Conservation (phyloP, 2,113 vertebrate genomes). For the Sphaerodactylus townsendi region DNA sequence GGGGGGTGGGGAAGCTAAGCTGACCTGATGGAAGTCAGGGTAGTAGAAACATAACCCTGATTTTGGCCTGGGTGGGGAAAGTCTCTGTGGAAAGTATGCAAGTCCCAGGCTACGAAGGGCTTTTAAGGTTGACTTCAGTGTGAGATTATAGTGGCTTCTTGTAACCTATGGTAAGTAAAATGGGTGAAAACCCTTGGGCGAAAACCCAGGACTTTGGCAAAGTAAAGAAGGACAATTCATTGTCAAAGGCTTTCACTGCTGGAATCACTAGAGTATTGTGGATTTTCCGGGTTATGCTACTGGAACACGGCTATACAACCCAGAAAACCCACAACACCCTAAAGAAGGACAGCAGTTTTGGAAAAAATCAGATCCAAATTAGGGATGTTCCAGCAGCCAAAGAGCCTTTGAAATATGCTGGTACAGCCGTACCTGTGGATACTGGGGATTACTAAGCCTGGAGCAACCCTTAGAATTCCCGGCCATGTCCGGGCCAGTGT, state of each 20-base stretch:
- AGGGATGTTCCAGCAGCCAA: too few relatives aligned
- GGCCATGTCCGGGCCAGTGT: background rate
- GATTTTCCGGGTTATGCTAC: too few relatives aligned
- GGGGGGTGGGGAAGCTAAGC: background rate
- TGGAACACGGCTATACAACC: too few relatives aligned
- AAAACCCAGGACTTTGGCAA: too few relatives aligned
- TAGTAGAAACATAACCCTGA: background rate
- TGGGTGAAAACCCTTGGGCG: background rate
- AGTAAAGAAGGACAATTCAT: background rate
- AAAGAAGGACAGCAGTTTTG: background rate
- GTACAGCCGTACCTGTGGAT: background rate
- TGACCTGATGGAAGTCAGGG: background rate
- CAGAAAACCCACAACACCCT: too few relatives aligned
- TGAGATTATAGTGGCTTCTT: background rate
- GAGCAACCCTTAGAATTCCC: background rate
- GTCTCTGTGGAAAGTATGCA: too few relatives aligned
- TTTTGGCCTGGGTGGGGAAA: background rate
- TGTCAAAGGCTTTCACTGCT: too few relatives aligned
- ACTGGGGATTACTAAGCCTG: background rate
- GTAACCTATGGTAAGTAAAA: background rate
- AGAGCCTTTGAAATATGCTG: background rate
- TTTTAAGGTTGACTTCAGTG: background rate
- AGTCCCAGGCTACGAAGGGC: background rate
- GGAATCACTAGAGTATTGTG: too few relatives aligned
- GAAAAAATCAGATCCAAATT: background rate